Base-by-base conservation (phyloP, 1,140 invertebrate genomes). In the Aphelenchoides besseyi region DNA sequence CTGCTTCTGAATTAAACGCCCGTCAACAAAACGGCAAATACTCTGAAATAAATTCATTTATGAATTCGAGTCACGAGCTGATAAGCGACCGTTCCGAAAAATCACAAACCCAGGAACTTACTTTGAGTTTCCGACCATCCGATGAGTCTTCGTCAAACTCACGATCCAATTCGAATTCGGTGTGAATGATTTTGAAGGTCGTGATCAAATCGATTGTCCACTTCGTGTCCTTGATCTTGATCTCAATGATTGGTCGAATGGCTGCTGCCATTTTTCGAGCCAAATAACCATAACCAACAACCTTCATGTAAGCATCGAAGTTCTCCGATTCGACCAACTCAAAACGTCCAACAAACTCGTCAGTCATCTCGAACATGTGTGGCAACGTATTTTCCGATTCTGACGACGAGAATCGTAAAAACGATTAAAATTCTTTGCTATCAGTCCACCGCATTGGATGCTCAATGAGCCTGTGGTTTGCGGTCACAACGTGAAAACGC, bases 281-380 rank as follows among this genome's bases (percentile, higher is more conserved):
- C 26, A 59, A 33, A 33, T 29, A 59, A 33, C 32, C 32, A 33
- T 8, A 59, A 33, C 55, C 55, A 5, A 59, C 55, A 8, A 16
- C 26, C 23, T 59, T 59, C 55, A 18, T 59, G 55, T 59, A 59
- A 5, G 5, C 55, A 23, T 59, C 18, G 55, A 59, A 59, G 55
- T 59, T 59, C 18, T 59, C 55, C 18, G 55, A 59, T 23, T 59
- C 55, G 5, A 59, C 55, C 26, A 59, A 23, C 18, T 8, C 18
- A 5, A 5, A 59, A 29, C 23, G 5, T 5, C 55, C 55, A 28
- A 59, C 55, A 33, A 59, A 59, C 23, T 59, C 41, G 41, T 12
- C 12, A 12, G 41, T 48, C 41, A 48, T 48, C 23, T 48, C 41
- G 41, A 48, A 16, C 41, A 48, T 48, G 12, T 23, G 41, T 48